Evolutionary conservation across 2,113 vertebrate genomes (phyloP), one percentile per base, ranked within the genome.

Genomic region (Ochotona curzoniae): DNA sequence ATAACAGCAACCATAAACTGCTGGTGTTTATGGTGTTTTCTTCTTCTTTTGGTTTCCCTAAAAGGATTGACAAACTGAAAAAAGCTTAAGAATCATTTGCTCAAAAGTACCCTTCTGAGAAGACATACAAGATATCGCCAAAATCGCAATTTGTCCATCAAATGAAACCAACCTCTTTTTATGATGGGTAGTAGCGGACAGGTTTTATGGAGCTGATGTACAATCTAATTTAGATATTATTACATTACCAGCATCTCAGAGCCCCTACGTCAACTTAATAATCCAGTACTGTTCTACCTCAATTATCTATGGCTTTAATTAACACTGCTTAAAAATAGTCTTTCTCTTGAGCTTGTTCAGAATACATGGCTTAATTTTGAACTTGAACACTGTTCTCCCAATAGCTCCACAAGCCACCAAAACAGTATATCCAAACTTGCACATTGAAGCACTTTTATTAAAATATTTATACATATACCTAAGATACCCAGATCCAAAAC

Each of bases 331-430:
- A 83, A 54, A 85, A 44, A 17, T 28, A 38, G 32, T 70, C 57
- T 92, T 90, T 0, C 5, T n/a, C 61, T 70, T 87, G 44, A 94
- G 76, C 85, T 57, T 61, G 35, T 61, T 92, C 86, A 76, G 61
- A 90, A 76, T 66, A 32, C 6, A 7, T 64, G 30, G 28, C 63
- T 84, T 47, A 49, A 74, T 63, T 86, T 61, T 88, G 73, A 74
- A 67, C 44, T 91, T 71, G 47, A 83, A 91, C 80, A 57, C 26
- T 70, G 21, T 28, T 63, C 81, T 87, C 79, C 44, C 8, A 35
- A 30, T 69, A 49, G 47, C 28, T 32, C 35, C 30, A 69, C 9
- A 54, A 79, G 51, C 49, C 80, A 90, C 69, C 84, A 75, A 73
- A 81, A 75, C 18, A 63, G 11, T 12, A 35, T 79, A 35, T 63